Base-by-base conservation (phyloP, 2,113 vertebrate species). In the Macrotus californicus region DNA sequence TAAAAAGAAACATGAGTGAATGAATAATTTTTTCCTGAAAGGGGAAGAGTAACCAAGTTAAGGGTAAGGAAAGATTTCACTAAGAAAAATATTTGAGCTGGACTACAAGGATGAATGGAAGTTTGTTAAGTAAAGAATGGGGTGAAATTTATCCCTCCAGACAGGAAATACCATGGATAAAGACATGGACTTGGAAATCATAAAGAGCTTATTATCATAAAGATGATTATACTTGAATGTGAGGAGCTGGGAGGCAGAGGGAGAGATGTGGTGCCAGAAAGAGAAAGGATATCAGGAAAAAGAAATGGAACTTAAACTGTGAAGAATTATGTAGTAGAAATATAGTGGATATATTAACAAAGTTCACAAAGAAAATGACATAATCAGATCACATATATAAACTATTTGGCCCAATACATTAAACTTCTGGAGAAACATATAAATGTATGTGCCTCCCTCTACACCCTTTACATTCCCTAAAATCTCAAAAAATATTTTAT, bases 401-500 rank as follows among this genome's bases (percentile, higher is more conserved):
- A 59, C 70, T 39, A 61, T 61, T 72, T 91, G 54, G 22, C 31
- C 76, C 92, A 95, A 70, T 61, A 88, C 6, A 43, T 36, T 82
- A 72, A 80, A 84, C 12, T 75, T 81, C 54, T 91, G 41, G 52
- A 96, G 48, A 7, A 84, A 86, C 31, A 79, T 39, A 59, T 79
- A 54, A 79, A 84, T 79, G 16, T 52, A 26, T 89, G 81, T 89
- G 31, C n/a, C n/a, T 96, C 34, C 3, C 24, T 90, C 18, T 39
- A 31, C 39, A 87, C 29, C 9, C 12, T 91, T 94, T 87, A 59
- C 15, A 64, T 81, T 76, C 48, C 90, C 81, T 92, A 46, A 87
- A 83, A 34, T 93, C 31, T 5, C 29, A 92, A 80, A 80, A 91
- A 76, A 72, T 93, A 69, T 89, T 95, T 97, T 82, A 87, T 91